Conservation (phyloP, 2,113 vertebrate species). For the Phasianus colchicus region DNA sequence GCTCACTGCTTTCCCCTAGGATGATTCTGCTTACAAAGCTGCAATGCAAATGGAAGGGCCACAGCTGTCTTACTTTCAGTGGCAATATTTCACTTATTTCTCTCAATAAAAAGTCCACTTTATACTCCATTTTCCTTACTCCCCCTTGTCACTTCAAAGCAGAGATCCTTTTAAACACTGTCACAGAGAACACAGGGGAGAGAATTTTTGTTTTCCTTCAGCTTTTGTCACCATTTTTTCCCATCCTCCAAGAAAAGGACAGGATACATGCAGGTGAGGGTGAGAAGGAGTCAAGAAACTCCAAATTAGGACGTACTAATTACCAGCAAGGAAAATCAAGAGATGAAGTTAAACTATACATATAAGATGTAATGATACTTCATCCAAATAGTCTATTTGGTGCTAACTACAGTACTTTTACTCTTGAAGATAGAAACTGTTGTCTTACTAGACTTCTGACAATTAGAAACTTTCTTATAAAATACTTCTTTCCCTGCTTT, state of each 20-base stretch:
- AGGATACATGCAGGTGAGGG: background rate
- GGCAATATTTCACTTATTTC: background rate
- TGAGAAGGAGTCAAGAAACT: background rate
- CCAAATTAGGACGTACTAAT: background rate
- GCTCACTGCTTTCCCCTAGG: background rate
- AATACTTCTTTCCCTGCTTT: rapidly evolving
- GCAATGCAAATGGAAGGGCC: background rate
- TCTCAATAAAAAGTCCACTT: background rate
- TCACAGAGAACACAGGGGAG: background rate
- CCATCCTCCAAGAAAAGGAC: background rate
- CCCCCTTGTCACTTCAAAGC: background rate
- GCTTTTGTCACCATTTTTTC: background rate
- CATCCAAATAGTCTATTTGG: background rate
- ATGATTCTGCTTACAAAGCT: background rate
- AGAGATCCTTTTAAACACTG: background rate
- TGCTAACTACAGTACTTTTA: background rate
- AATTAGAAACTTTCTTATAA: background rate
- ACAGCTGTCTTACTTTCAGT: background rate
- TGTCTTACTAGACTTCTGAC: background rate
- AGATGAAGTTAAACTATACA: background rate
- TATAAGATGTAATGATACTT: background rate
- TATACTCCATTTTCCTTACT: background rate
- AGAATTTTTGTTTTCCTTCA: background rate
- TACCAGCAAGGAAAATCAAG: background rate
- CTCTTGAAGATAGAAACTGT: background rate